These are phyloP conservation scores for Nemurella pictetii DNA, from an alignment of 2,888 invertebrate species.

Conservation along the genomic window DNA sequence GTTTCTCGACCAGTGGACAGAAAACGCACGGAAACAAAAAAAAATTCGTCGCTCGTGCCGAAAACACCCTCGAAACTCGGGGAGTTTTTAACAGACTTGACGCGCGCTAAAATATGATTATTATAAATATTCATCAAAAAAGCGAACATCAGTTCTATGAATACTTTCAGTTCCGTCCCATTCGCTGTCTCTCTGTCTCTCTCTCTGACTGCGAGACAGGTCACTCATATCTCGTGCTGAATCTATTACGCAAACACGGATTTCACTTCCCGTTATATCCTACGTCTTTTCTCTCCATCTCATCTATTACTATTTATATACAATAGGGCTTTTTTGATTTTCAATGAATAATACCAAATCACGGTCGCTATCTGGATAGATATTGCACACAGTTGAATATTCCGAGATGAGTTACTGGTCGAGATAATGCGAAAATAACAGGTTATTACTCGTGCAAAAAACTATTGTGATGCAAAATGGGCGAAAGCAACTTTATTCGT, in stretches of 20 bases:
- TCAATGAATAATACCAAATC: not conserved
- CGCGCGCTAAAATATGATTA: not conserved
- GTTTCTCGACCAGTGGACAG: not conserved
- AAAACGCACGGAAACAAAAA: not conserved
- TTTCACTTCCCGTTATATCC: not conserved
- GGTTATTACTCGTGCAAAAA: not conserved
- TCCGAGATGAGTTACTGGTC: not conserved
- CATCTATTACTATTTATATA: not conserved
- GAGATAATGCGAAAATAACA: not conserved
- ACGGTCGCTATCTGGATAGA: not conserved
- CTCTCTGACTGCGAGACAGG: not conserved
- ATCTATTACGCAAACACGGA: not conserved
- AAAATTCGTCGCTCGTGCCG: too few species aligned
- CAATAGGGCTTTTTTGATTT: not conserved
- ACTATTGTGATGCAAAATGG: not conserved
- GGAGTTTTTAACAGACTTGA: too few species aligned
- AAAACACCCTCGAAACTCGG: not conserved
- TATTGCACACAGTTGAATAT: not conserved
- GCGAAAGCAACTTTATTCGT: slow-evolving; percentile 9
- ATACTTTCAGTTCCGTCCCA: not conserved
- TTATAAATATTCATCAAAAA: not conserved
- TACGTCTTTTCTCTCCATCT: not conserved
- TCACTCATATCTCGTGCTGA: not conserved
- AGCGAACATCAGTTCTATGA: not conserved
- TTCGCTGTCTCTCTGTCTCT: not conserved